Conservation (phyloP, 2,888 invertebrate genomes). For the Eurois occulta region DNA sequence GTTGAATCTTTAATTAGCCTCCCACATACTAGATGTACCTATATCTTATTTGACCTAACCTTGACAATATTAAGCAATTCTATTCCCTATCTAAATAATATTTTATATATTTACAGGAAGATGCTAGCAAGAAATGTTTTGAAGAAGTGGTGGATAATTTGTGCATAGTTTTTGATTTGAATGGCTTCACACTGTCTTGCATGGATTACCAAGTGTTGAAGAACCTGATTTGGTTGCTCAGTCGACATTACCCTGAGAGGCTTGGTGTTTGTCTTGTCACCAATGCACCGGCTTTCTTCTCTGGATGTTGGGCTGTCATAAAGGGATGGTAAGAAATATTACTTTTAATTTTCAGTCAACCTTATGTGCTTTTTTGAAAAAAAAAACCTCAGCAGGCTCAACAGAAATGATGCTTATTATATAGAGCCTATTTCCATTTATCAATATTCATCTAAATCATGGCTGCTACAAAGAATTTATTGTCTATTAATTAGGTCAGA, state of each 20-base stretch:
- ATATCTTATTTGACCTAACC: background rate
- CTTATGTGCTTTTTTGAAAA: background rate
- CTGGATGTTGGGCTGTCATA: constrained; percentile 94
- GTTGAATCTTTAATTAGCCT: background rate
- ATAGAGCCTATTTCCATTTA: background rate
- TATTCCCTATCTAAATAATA: background rate
- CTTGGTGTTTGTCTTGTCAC: constrained; percentile 94
- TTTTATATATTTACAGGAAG: constrained; percentile 89
- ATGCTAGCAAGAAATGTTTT: constrained; percentile 94
- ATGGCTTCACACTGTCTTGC: constrained; percentile 93
- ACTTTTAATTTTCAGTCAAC: constrained; percentile 32
- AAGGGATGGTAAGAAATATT: constrained; percentile 91
- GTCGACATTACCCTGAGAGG: constrained; percentile 94
- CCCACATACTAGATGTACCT: background rate
- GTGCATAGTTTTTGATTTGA: constrained; percentile 95
- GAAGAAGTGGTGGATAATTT: constrained; percentile 95
- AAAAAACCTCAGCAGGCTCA: background rate
- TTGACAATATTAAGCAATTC: background rate
- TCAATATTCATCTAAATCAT: background rate
- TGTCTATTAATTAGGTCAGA: background rate
- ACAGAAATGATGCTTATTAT: background rate
- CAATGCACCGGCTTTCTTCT: constrained; percentile 93
- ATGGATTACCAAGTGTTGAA: constrained; percentile 96
- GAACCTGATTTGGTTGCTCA: constrained; percentile 94
- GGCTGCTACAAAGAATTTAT: background rate